These are phyloP conservation scores for Onychomys leucogaster DNA, from an alignment of 2,797 vertebrate species.

Conservation along the genomic window DNA sequence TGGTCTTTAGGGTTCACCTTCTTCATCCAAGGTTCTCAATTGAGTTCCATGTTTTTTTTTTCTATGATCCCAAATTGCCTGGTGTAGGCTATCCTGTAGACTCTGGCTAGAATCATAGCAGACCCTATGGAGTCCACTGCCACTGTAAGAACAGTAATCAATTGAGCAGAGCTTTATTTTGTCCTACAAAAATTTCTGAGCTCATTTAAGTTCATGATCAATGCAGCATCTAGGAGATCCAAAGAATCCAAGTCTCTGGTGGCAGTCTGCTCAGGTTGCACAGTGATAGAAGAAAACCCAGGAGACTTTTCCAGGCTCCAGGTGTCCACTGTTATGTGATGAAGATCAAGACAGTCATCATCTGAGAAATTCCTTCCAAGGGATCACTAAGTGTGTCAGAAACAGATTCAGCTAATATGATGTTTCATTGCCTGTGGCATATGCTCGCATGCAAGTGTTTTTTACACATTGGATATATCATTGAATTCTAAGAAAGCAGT, in stretches of 20 bases:
- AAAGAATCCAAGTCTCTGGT: conserved; percentile 18
- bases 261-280: not conserved
- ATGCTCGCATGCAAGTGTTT: not conserved
- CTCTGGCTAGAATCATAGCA: not conserved
- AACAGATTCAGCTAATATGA: not conserved
- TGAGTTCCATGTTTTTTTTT: not conserved
- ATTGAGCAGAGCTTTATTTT: not conserved
- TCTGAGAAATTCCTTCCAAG: conserved; percentile 1
- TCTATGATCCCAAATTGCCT: not conserved
- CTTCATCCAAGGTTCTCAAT: not conserved
- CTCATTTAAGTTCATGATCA: not conserved
- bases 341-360: conserved; percentile 18
- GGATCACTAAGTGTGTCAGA: conserved; percentile 37
- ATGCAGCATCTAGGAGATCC: not conserved
- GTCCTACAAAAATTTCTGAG: not conserved
- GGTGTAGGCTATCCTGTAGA: not conserved
- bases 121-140: not conserved
- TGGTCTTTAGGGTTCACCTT: not conserved
- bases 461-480: not conserved
- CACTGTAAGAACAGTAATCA: not conserved
- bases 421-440: not conserved
- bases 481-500: conserved; percentile 18
- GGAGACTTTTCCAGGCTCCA: not conserved
- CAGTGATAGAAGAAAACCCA: not conserved
- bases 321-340: not conserved